Evolutionary conservation across 2,888 invertebrate species (phyloP), one percentile per base, ranked within the genome.

Genomic region (Poecilus cupreus): DNA sequence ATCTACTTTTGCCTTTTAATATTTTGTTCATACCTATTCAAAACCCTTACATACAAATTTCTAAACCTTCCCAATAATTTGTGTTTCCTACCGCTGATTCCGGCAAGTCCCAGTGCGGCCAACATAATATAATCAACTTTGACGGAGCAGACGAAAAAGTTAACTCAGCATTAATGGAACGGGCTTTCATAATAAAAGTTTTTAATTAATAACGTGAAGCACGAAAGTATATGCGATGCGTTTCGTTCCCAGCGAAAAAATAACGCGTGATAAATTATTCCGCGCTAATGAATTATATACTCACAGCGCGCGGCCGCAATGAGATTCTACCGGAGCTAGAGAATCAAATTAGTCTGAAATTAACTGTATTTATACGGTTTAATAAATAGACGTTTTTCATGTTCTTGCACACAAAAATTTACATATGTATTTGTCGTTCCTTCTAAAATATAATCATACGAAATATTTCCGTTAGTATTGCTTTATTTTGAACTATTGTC

Each of bases 131-230:
- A 72, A 72, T 72, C 72, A 72, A 72, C 72, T 46, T 20, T 26
- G 49, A 70, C 22, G 37, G n/a, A 26, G 70, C 70, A 54, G 4
- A 43, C 32, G 79, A 57, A 80, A 79, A 80, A 80, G 80, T 72
- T 80, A 80, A 72, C 80, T 64, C 57, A 60, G 16, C 39, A 57
- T 57, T 80, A 80, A 80, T 80, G 72, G 72, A 80, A 70, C 80
- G 72, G 37, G 22, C 46, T 54, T 72, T 80, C 70, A 80, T 80
- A 54, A 80, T 72, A 72, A 79, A 79, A 79, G 70, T 79, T 79
- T 79, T 70, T 70, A 79, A 79, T 79, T 79, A 79, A 79, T 79
- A 79, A 49, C 79, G 37, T 68, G 51, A 57, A 60, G 46, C 43
- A 60, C 13, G 77, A 49, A 72, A 72, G 43, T 72, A 72, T 72